Percentiles rank a stretch among this genome's conserved stretches.
Evolutionary conservation across 1,140 invertebrate species (phyloP).

Genomic region (Habropoda laboriosa): DNA sequence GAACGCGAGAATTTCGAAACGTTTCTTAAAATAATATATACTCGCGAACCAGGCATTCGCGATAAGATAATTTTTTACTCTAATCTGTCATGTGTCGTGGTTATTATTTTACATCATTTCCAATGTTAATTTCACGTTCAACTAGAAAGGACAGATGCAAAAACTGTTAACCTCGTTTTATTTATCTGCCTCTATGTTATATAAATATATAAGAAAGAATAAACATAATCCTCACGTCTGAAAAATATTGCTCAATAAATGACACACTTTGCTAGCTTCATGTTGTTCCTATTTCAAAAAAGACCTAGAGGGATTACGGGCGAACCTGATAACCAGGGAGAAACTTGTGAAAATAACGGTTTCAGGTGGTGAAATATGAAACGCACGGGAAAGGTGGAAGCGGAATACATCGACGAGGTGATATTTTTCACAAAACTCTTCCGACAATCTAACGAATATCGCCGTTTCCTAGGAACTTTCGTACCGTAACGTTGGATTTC

Average conservation of each 20-base stretch:
- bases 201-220: slow-evolving; percentile 32
- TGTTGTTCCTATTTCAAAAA: neutral
- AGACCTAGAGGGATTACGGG: neutral
- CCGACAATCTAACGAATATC: neutral
- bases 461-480: slow-evolving; percentile 28
- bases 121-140: neutral
- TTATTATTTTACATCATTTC: no score
- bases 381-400: rapidly evolving
- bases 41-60: neutral
- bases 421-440: neutral
- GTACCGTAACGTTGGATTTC: slow-evolving; percentile 5
- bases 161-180: neutral
- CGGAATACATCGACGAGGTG: no score
- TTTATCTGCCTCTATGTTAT: neutral
- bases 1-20: neutral
- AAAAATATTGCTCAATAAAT: slow-evolving; percentile 44
- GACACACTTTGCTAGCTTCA: slow-evolving; percentile 17
- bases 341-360: neutral
- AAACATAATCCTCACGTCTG: slow-evolving; percentile 12
- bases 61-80: neutral
- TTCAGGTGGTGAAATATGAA: neutral
- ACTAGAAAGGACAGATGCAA: no score
- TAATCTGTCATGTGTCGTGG: neutral
- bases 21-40: neutral
- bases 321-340: no score